Evolutionary conservation across 2,797 vertebrate genomes (phyloP).

Genomic region (Esox masquinongy): DNA sequence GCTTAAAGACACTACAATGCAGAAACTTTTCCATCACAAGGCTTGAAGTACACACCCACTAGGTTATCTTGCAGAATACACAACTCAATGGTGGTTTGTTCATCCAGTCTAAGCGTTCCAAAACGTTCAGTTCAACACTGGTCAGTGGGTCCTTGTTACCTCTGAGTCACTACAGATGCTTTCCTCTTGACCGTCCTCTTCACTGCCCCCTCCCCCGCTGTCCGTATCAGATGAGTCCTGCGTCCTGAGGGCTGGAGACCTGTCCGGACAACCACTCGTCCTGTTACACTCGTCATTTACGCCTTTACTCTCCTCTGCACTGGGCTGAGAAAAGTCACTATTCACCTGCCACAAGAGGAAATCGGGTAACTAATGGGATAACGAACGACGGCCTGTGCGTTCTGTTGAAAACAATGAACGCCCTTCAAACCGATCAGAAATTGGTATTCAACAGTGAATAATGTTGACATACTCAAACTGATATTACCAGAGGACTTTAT

Average conservation of each 20-base stretch:
- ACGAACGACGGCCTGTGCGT: no score
- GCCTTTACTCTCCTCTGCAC: slow-evolving; percentile 18
- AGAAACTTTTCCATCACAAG: no score
- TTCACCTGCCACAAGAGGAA: slow-evolving; percentile 35
- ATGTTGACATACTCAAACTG: neutral
- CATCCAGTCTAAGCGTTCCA: neutral
- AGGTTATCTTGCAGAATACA: no score
- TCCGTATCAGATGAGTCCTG: slow-evolving; percentile 31
- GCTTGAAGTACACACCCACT: no score
- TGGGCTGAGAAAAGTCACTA: slow-evolving; percentile 3
- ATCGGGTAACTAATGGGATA: neutral
- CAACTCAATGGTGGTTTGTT: neutral
- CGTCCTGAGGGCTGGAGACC: slow-evolving; percentile 25
- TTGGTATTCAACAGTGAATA: neutral
- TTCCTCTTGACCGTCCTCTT: slow-evolving; percentile 45
- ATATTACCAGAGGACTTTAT: no score
- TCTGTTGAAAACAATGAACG: no score
- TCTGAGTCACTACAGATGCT: slow-evolving; percentile 43
- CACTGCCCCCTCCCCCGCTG: slow-evolving; percentile 44
- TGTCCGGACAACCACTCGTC: slow-evolving; percentile 6
- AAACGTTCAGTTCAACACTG: neutral
- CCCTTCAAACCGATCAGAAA: no score
- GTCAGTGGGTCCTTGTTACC: slow-evolving; percentile 43
- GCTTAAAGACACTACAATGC: no score
- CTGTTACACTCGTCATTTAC: slow-evolving; percentile 17